Percentiles rank a stretch among this genome's conserved stretches.
Conservation (phyloP, 1,140 invertebrate species). For the Halictus rubicundus region DNA sequence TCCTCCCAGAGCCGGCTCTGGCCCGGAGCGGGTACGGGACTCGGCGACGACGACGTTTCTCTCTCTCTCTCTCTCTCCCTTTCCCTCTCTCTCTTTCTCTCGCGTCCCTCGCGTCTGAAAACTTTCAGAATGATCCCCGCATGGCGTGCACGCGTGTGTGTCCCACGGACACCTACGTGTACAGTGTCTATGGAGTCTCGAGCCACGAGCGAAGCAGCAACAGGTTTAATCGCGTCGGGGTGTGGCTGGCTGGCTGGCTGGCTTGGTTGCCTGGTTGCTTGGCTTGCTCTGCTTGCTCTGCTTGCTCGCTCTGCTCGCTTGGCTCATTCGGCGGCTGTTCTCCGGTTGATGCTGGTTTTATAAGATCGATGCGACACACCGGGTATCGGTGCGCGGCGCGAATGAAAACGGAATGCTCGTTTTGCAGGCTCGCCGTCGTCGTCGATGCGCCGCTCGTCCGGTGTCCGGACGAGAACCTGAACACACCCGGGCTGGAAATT, state of each 20-base stretch:
- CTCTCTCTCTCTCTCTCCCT: too few relatives aligned
- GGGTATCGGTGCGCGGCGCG: constrained; percentile 32
- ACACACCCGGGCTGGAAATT: constrained; percentile 27
- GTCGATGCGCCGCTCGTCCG: background rate
- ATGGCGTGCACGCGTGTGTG: constrained; percentile 11
- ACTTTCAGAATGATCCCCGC: constrained; percentile 21
- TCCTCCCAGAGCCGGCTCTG: too few relatives aligned
- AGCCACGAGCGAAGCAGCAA: constrained; percentile 72
- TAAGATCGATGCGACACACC: constrained; percentile 72
- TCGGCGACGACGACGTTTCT: too few relatives aligned
- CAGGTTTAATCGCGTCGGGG: constrained; percentile 77
- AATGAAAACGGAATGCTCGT: constrained; percentile 38
- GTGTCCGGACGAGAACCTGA: background rate
- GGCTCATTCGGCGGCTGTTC: constrained; percentile 61
- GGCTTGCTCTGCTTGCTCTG: constrained; percentile 54
- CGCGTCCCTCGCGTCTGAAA: constrained; percentile 19
- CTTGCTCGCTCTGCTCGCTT: constrained; percentile 54
- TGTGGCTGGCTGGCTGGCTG: constrained; percentile 69
- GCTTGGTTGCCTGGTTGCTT: constrained; percentile 49
- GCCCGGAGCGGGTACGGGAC: too few relatives aligned
- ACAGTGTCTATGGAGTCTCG: constrained; percentile 16
- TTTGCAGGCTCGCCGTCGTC: background rate
- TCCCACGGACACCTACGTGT: constrained; percentile 52
- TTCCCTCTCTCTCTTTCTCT: too few relatives aligned
- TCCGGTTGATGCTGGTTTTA: constrained; percentile 60